These are phyloP conservation scores for Osmerus mordax DNA, from an alignment of 2,113 vertebrate species.

Conservation along the genomic window DNA sequence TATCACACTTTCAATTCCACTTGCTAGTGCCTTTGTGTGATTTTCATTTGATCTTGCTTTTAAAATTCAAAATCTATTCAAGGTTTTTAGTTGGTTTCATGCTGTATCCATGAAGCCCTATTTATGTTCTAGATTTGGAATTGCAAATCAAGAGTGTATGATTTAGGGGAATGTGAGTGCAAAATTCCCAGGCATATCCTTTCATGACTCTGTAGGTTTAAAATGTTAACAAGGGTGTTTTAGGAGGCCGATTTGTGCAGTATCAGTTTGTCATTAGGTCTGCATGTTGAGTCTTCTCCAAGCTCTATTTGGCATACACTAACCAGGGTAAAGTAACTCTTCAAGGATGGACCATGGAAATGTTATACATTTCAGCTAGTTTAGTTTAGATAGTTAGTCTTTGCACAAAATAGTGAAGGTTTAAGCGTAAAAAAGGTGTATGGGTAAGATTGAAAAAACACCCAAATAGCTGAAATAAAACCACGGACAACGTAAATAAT, in stretches of 20 bases:
- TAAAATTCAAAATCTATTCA: conserved; percentile 81
- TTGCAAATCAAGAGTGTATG: conserved; percentile 69
- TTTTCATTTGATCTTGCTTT: conserved; percentile 81
- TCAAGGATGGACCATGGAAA: conserved; percentile 32
- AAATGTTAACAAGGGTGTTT: conserved; percentile 76
- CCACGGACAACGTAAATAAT: too few relatives aligned
- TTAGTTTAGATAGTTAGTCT: too few relatives aligned
- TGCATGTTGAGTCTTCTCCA: conserved; percentile 20
- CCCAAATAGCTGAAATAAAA: too few relatives aligned
- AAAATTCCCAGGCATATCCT: conserved; percentile 62
- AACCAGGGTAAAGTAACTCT: conserved; percentile 34
- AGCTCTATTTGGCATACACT: conserved; percentile 37
- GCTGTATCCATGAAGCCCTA: conserved; percentile 64
- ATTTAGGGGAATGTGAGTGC: conserved; percentile 57
- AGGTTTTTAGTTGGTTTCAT: conserved; percentile 67
- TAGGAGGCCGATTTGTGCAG: conserved; percentile 64
- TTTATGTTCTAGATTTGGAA: conserved; percentile 72
- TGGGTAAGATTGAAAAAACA: too few relatives aligned
- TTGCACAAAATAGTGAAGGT: too few relatives aligned
- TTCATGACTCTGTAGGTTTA: conserved; percentile 69
- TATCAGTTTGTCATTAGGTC: conserved; percentile 51
- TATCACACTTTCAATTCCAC: conserved; percentile 82
- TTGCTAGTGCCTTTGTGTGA: conserved; percentile 76
- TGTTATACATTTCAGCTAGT: too few relatives aligned
- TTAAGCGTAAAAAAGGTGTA: too few relatives aligned